Evolutionary conservation across 2,113 vertebrate species (phyloP), one percentile per base, ranked within the genome.

Genomic region (Pelodiscus sinensis): DNA sequence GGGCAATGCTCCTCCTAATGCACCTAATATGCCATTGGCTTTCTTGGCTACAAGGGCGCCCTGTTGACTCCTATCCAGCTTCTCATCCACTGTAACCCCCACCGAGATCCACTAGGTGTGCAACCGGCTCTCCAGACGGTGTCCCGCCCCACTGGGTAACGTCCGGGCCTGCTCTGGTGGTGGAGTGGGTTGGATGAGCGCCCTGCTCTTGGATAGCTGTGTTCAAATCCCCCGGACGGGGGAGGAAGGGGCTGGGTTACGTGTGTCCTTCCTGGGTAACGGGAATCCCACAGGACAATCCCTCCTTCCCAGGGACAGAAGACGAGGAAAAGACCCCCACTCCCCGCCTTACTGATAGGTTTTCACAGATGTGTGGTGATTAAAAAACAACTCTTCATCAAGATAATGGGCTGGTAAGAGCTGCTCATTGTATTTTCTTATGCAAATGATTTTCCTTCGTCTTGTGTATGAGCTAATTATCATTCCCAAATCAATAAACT

Each of bases 401-500:
- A 90, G 90, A 79, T 9, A 89, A 78, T 88, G 71, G 6, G 77
- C 31, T 51, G 85, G n/a, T 80, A 51, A 89, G 54, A 38, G 13
- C 57, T 4, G 73, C 38, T n/a, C 22, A 19, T 16, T 5, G 3
- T 25, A 65, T 96, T 85, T 94, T 85, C 93, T 92, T 88, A 86
- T 19, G 44, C 78, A 81, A 94, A 89, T 92, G 7, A 87, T 97
- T 95, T 88, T 86, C 60, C 92, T 94, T 92, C 19, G 27, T 19
- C 75, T 57, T 84, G 84, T 0, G 0, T 25, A 62, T 3, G 10
- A 90, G 78, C 93, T 95, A 85, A 95, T 94, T 94, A 91, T 14
- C 90, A 96, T 96, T 96, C 94, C 89, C 54, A 80, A 88, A 91
- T 96, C 93, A 1, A 96, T 95, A 84, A 0, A 2, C 82, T 85